Evolutionary conservation across 2,113 vertebrate genomes (phyloP), one percentile per base, ranked within the genome.

Genomic region (Raphicerus campestris): DNA sequence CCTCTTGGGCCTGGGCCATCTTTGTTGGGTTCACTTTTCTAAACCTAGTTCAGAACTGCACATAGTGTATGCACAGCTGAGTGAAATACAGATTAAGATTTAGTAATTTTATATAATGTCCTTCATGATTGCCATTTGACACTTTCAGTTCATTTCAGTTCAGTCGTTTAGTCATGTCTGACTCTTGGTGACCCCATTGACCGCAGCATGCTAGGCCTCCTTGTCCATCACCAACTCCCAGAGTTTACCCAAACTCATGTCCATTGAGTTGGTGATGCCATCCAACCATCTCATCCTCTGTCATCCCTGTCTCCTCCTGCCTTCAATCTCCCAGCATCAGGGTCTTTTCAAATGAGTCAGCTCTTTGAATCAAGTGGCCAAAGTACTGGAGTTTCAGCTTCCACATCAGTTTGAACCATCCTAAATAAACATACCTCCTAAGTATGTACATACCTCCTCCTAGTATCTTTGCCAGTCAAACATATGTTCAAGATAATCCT

Each of bases 141-240:
- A 61, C 28, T 42, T 70, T 70, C 19, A 70, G n/a, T 35, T 70
- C n/a, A 70, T 8, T 35, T 70, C n/a, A 70, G 63, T 70, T 70
- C 63, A 35, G 9, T 35, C 10, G 0, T 35, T 35, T 19, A 70
- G 63, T 70, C 19, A 1, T 70, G 19, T 70, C 63, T 8, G 5
- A 35, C n/a, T 6, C 63, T 35, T 22, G n/a, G 9, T 11, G 9
- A 70, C 63, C 32, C n/a, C n/a, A 6, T 35, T n/a, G 17, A 35
- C 63, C 0, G 0, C n/a, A 20, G 19, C 19, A 70, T n/a, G 19
- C 4, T 9, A 70, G 63, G 0, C n/a, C 17, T 22, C n/a, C 9
- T 10, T 70, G 63, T 70, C 19, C n/a, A 35, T 35, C 63, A 35
- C 63, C 9, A 70, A 2, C n/a, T 35, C n/a, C n/a, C 2, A 10